Evolutionary conservation across 2,888 invertebrate species (phyloP).

Genomic region (Tachystola acroxantha): DNA sequence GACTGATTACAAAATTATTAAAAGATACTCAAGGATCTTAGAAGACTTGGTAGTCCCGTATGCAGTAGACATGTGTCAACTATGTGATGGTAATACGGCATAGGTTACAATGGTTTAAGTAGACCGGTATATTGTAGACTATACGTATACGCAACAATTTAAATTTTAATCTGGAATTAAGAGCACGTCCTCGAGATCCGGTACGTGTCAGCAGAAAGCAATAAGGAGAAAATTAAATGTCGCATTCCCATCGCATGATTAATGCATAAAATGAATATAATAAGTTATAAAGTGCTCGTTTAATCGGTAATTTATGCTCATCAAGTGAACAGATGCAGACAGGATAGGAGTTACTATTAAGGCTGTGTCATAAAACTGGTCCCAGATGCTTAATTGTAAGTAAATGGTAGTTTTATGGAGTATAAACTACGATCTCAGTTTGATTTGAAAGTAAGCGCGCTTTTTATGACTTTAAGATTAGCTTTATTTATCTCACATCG

Average conservation of each 20-base stretch:
- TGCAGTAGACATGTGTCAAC: no score
- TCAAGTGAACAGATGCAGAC: conserved; percentile 44
- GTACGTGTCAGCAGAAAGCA: conserved; percentile 21
- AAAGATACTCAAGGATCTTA: no score
- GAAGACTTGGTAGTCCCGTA: no score
- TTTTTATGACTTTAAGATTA: conserved; percentile 9
- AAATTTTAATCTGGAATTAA: conserved; percentile 20
- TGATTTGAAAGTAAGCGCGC: conserved; percentile 15
- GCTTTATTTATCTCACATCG: no score
- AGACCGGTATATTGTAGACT: no score
- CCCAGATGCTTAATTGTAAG: conserved; percentile 35
- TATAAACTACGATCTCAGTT: conserved; percentile 9
- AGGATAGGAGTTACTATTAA: conserved; percentile 44
- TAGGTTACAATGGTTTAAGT: no score
- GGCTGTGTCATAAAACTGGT: conserved; percentile 53
- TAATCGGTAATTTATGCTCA: conserved; percentile 46
- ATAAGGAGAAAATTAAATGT: conserved; percentile 29
- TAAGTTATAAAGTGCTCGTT: conserved; percentile 34
- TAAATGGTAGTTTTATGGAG: conserved; percentile 20
- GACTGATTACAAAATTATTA: background rate
- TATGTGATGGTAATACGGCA: no score
- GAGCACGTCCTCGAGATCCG: conserved; percentile 12
- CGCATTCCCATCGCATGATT: conserved; percentile 29
- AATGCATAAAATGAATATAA: conserved; percentile 34
- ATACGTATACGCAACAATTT: conserved; percentile 18